A percentile compares a stretch with the other conserved stretches of the same genome.
Conservation (phyloP, 1,140 invertebrate species). For the Gryon sp. region DNA sequence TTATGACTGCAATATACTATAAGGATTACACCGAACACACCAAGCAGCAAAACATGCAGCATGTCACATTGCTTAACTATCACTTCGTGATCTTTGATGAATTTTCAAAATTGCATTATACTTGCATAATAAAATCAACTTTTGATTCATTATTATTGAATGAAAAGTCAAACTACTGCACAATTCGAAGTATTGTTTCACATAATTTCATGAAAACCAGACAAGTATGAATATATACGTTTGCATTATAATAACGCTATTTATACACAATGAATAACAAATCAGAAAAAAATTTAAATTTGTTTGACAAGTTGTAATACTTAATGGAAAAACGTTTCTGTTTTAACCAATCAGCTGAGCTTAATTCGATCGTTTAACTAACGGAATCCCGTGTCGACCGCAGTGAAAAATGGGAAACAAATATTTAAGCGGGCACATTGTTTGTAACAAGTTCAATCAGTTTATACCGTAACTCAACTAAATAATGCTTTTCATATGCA, state of each 20-base stretch:
- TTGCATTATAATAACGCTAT: neutral
- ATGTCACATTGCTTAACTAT: conserved; percentile 21
- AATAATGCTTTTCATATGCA: conserved; percentile 39
- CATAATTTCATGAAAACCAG: conserved; percentile 4
- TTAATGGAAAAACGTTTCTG: conserved; percentile 2
- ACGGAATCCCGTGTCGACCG: neutral
- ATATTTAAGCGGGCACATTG: conserved; percentile 24
- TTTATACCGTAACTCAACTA: conserved; percentile 25
- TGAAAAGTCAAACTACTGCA: too few relatives aligned
- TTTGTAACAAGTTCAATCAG: conserved; percentile 42
- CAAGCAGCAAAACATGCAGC: conserved; percentile 7
- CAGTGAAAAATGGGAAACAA: conserved; percentile 23
- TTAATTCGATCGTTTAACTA: conserved; percentile 24
- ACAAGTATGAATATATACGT: neutral
- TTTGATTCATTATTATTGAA: conserved; percentile 13
- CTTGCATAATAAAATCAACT: conserved; percentile 15
- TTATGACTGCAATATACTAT: conserved; percentile 31
- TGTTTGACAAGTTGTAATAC: neutral
- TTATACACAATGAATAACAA: too few relatives aligned
- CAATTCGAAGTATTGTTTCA: neutral
- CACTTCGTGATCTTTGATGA: conserved; percentile 35
- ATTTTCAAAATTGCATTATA: conserved; percentile 11
- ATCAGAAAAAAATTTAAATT: too few relatives aligned
- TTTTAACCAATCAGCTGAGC: conserved; percentile 9
- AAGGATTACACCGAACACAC: conserved; percentile 34